These are phyloP conservation scores for Tapirus indicus DNA, from an alignment of 2,797 vertebrate genomes.

Conservation along the genomic window DNA sequence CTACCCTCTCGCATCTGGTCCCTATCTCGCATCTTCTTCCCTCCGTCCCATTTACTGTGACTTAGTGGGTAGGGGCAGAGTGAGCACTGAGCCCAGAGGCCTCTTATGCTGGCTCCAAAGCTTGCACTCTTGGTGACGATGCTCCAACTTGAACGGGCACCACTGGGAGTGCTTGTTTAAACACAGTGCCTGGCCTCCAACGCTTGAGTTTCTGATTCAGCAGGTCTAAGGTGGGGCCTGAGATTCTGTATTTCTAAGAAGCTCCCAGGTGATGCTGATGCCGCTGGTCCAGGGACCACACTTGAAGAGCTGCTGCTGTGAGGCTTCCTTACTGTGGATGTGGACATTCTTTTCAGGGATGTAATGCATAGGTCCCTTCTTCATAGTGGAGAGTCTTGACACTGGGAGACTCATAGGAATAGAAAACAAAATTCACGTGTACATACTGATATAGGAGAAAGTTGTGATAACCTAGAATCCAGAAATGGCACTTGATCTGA, in stretches of 20 bases:
- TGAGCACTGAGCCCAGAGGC: rapidly evolving
- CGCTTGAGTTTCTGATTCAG: neutral
- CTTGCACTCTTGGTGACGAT: rapidly evolving
- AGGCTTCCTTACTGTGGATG: rapidly evolving
- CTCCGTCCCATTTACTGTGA: neutral
- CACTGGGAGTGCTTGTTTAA: neutral
- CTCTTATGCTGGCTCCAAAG: neutral
- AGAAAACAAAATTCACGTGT: neutral
- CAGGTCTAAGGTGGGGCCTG: neutral
- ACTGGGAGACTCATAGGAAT: neutral
- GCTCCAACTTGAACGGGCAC: neutral
- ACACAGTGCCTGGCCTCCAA: too few relatives aligned
- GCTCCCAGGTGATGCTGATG: neutral
- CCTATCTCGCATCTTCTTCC: neutral
- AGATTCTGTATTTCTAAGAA: neutral
- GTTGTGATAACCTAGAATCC: neutral
- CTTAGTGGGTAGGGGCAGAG: neutral
- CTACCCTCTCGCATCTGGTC: neutral
- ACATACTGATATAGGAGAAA: too few relatives aligned
- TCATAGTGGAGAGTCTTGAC: too few relatives aligned
- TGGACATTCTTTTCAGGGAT: rapidly evolving
- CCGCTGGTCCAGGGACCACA: neutral
- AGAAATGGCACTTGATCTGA: neutral
- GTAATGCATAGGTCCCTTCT: rapidly evolving
- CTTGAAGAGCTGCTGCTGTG: rapidly evolving